Conservation (phyloP, 2,888 invertebrate genomes). For the Liposcelis brunnea region DNA sequence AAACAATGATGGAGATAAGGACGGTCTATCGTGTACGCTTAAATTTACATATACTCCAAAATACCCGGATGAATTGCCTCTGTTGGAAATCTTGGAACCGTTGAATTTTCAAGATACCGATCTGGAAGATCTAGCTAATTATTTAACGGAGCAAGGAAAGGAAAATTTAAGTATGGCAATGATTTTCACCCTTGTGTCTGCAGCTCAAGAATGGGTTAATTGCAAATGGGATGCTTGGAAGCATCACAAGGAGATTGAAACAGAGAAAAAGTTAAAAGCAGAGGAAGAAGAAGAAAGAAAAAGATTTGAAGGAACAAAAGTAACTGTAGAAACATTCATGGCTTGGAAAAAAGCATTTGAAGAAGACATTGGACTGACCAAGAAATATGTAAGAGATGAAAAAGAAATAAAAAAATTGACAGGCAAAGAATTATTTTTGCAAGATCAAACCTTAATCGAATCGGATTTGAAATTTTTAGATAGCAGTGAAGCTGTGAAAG, state of each 20-base stretch:
- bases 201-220: conserved; percentile 85
- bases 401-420: conserved; percentile 73
- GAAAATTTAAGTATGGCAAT: conserved; percentile 95
- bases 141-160: conserved; percentile 51
- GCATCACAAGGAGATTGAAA: conserved; percentile 49
- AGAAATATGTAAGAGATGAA: conserved; percentile 44
- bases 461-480: conserved; percentile 92
- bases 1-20: conserved; percentile 37
- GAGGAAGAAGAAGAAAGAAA: conserved; percentile 84
- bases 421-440: conserved; percentile 84
- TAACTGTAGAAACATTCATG: conserved; percentile 88
- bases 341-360: conserved; percentile 91
- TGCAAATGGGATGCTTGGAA: conserved; percentile 64
- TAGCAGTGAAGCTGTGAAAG: conserved; percentile 69
- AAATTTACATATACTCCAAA: conserved; percentile 68
- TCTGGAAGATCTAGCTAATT: conserved; percentile 41
- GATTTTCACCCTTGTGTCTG: conserved; percentile 88
- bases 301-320: conserved; percentile 88
- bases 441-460: conserved; percentile 81
- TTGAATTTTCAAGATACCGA: conserved; percentile 60
- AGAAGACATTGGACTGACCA: conserved; percentile 56
- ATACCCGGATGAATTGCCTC: conserved; percentile 77
- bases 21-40: conserved; percentile 56
- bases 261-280: conserved; percentile 46
- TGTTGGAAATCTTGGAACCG: conserved; percentile 57